Base-by-base conservation (phyloP, 2,113 vertebrate species). In the Lepus timidus region DNA sequence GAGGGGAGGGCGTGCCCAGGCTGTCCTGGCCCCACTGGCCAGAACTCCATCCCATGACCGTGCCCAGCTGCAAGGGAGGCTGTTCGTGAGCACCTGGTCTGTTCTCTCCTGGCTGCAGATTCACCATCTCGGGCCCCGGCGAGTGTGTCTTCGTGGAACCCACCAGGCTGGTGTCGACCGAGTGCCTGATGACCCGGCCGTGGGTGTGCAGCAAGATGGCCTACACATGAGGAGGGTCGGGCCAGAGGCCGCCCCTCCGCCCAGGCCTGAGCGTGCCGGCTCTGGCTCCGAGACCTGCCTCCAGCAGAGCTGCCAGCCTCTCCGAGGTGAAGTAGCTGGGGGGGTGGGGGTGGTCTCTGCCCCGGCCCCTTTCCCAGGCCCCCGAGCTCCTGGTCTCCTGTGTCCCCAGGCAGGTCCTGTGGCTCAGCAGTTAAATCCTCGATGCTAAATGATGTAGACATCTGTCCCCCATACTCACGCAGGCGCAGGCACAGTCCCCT, bases 201-300 rank as follows among this genome's bases (percentile, higher is more conserved):
- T 97, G 97, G 97, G 97, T 97, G 61, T 97, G 97, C 96, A 97
- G 97, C 92, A 97, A 97, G 96, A 94, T 82, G 95, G 97, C 97
- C 70, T 97, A 97, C 80, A 96, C 97, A 0, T 97, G 97, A 97
- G 75, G 51, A 29, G 75, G 70, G 36, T 49, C 62, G 3, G 70
- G 65, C 70, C 55, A 5, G 74, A 36, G 49, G 85, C 1, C 6
- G 88, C 84, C 17, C 23, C 51, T 67, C 58, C 61, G 11, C 52
- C 65, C 49, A 7, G 76, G 81, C 51, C 58, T 7, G 20, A 16
- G 20, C n/a, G 71, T 55, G 71, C 39, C 4, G 5, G 55, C 4
- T 0, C 29, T 39, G 1, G 14, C 51, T 52, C 52, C 0, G 0
- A 51, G 65, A 13, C 62, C 76, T 11, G 88, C 88, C 75, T 79